Evolutionary conservation across 2,113 vertebrate genomes (phyloP).

Genomic region (Seriola rivoliana): DNA sequence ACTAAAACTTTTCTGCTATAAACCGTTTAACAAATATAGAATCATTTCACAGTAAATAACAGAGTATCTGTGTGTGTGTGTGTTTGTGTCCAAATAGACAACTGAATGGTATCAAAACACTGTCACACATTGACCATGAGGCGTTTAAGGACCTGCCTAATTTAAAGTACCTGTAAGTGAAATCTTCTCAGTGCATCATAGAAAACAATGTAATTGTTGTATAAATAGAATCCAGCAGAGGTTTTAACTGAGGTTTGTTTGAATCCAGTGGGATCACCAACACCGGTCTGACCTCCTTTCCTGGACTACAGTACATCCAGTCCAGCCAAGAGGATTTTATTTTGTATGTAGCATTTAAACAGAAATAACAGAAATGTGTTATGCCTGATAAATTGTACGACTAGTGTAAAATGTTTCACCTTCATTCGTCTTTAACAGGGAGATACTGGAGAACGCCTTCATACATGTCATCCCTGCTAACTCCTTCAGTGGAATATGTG

Average conservation of each 20-base stretch:
- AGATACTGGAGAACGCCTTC: constrained; percentile 91
- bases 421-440: constrained; percentile 79
- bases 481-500: constrained; percentile 89
- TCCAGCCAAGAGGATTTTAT: constrained; percentile 89
- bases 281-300: constrained; percentile 89
- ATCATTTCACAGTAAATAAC: too few species aligned
- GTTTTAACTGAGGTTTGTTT: constrained; percentile 22
- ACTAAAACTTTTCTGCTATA: too few species aligned
- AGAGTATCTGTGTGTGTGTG: not conserved
- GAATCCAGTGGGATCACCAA: constrained; percentile 90
- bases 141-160: constrained; percentile 90
- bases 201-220: not conserved
- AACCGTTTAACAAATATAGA: too few species aligned
- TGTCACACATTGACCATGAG: constrained; percentile 86
- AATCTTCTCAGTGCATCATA: not conserved
- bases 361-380: not conserved
- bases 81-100: constrained; percentile 83
- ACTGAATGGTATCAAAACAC: constrained; percentile 87
- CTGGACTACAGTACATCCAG: constrained; percentile 86
- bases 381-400: not conserved
- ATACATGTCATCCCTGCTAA: constrained; percentile 88
- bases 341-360: constrained; percentile 85
- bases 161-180: constrained; percentile 92
- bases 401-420: not conserved
- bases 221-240: not conserved